Percentiles rank a stretch among this genome's conserved stretches.
Conservation (phyloP, 2,113 vertebrate species). For the Laticauda laticaudata region DNA sequence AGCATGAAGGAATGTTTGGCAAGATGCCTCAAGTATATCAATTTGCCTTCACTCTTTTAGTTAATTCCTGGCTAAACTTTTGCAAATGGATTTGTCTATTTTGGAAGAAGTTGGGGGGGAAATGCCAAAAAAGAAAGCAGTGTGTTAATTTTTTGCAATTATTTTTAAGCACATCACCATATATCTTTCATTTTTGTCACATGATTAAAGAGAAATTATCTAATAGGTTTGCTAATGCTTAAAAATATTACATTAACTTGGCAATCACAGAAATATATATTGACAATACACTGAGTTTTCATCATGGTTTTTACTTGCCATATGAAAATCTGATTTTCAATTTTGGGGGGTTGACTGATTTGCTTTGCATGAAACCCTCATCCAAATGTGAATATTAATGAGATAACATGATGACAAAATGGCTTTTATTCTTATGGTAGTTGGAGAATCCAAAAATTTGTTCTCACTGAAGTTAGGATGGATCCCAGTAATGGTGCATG, state of each 20-base stretch:
- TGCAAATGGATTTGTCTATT: background rate
- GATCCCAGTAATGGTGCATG: background rate
- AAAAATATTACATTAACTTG: background rate
- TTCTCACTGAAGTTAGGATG: background rate
- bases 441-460: background rate
- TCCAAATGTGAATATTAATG: background rate
- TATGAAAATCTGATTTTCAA: background rate
- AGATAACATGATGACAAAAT: background rate
- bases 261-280: background rate
- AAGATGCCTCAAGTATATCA: background rate
- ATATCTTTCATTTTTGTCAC: background rate
- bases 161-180: background rate
- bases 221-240: slow-evolving; percentile 1
- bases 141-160: background rate
- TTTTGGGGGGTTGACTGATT: background rate
- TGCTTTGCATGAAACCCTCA: background rate
- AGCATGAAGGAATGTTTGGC: background rate
- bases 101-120: background rate
- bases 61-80: background rate
- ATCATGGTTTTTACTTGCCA: background rate
- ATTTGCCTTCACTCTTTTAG: background rate
- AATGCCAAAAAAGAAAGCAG: background rate
- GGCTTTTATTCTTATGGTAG: background rate
- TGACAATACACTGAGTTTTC: background rate
- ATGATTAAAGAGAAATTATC: background rate